A percentile compares a stretch with the other conserved stretches of the same genome.
Evolutionary conservation across 2,888 invertebrate species (phyloP).

Genomic region (Andricus curvator): DNA sequence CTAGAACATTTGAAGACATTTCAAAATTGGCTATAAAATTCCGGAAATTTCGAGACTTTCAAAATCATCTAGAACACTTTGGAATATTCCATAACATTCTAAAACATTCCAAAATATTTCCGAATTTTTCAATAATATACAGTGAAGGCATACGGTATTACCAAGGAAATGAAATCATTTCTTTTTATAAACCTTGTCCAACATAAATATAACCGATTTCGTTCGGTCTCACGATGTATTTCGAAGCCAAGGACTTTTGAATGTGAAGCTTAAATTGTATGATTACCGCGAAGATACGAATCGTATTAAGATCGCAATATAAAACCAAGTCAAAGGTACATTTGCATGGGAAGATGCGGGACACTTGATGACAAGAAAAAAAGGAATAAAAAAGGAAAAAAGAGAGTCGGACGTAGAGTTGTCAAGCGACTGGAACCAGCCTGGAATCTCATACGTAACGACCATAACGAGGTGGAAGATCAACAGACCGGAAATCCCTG

Average conservation of each 20-base stretch:
- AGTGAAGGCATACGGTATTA: background rate
- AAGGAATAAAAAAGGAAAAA: background rate
- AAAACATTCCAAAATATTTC: too few relatives aligned
- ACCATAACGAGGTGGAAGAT: constrained; percentile 56
- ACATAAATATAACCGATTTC: constrained; percentile 12
- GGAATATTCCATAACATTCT: too few relatives aligned
- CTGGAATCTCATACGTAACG: constrained; percentile 60
- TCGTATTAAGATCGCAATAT: constrained; percentile 31
- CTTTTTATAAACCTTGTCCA: background rate
- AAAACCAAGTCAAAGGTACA: constrained; percentile 28
- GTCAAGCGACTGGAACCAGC: constrained; percentile 67
- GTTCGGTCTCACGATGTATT: constrained; percentile 13
- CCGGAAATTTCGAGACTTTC: too few relatives aligned
- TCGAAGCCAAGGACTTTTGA: constrained; percentile 20
- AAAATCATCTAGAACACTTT: too few relatives aligned
- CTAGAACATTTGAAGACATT: too few relatives aligned
- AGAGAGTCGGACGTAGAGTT: constrained; percentile 46
- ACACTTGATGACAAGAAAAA: constrained; percentile 9
- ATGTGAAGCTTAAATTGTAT: constrained; percentile 42
- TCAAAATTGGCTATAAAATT: too few relatives aligned
- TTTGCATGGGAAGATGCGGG: constrained; percentile 26
- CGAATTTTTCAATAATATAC: too few relatives aligned
- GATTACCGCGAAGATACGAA: constrained; percentile 37
- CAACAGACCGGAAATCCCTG: constrained; percentile 59
- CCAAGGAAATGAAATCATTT: background rate